A percentile compares a stretch with the other conserved stretches of the same genome.
phyloP scores from a whole-genome alignment of 37 sponge, comb jelly and placozoan species.

The Eunapius fragilis region DNA sequence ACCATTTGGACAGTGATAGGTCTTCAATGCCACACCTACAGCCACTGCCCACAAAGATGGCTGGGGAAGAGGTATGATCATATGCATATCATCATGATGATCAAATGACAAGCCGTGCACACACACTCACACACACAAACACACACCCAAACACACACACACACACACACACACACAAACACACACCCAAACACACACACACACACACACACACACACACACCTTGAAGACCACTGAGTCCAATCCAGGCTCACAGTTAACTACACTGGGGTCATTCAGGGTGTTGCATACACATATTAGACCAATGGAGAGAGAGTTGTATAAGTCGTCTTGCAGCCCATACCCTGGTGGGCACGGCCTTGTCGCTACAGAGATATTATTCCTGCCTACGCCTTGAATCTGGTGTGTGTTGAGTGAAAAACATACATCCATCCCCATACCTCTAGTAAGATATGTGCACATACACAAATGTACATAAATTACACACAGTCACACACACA shows the following conservation, averaged over 20 bases:
- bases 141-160: too few relatives aligned
- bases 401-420: neutral
- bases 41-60: neutral
- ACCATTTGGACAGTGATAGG: neutral
- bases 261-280: neutral
- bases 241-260: neutral
- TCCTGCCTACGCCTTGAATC: neutral
- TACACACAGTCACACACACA: too few relatives aligned
- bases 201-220: too few relatives aligned
- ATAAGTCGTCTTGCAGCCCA: neutral
- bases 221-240: neutral
- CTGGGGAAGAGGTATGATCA: neutral
- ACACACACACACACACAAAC: too few relatives aligned
- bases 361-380: neutral
- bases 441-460: too few relatives aligned
- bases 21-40: neutral
- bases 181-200: too few relatives aligned
- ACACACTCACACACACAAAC: too few relatives aligned
- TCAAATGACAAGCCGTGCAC: neutral
- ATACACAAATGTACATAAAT: too few relatives aligned
- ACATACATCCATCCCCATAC: too few relatives aligned
- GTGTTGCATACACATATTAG: neutral
- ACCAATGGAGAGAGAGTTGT: neutral
- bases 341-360: slow-evolving; percentile 3
- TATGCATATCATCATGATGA: neutral